Evolutionary conservation across 2,888 invertebrate species (phyloP).

Genomic region (Dasypolia templi): DNA sequence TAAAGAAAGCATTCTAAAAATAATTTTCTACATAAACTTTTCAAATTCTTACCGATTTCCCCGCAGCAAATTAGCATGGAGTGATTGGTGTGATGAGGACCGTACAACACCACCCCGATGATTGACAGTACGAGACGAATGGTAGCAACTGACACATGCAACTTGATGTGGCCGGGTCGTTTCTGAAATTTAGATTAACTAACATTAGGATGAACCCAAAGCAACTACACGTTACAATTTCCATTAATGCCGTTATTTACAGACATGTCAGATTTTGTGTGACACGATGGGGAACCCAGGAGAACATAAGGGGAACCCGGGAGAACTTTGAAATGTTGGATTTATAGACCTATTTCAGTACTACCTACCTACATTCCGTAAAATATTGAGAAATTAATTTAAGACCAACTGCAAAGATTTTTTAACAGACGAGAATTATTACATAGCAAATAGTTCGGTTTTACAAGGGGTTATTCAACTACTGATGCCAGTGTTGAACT

Average conservation of each 20-base stretch:
- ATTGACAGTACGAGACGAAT: slow-evolving; percentile 54
- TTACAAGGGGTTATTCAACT: too few relatives aligned
- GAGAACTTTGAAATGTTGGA: too few relatives aligned
- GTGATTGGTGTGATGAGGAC: slow-evolving; percentile 35
- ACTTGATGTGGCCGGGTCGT: slow-evolving; percentile 57
- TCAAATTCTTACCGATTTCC: slow-evolving; percentile 52
- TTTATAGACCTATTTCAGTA: too few relatives aligned
- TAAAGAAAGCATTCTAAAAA: neutral
- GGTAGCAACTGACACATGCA: slow-evolving; percentile 58
- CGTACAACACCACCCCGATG: slow-evolving; percentile 42
- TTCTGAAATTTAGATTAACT: slow-evolving; percentile 51
- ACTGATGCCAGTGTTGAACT: too few relatives aligned
- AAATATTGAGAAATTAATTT: too few relatives aligned
- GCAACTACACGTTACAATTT: neutral
- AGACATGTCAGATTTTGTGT: neutral
- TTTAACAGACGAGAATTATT: too few relatives aligned
- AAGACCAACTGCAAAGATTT: too few relatives aligned
- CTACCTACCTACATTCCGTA: too few relatives aligned
- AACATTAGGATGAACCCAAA: neutral
- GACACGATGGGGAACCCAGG: neutral
- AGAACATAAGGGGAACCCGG: too few relatives aligned
- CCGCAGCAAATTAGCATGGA: slow-evolving; percentile 36
- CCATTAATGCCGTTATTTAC: too few relatives aligned
- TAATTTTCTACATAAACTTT: too few relatives aligned
- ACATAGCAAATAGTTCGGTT: too few relatives aligned